A percentile compares a stretch with the other conserved stretches of the same genome.
phyloP scores from a whole-genome alignment of 2,888 invertebrate genomes.

The Axea sp. region DNA sequence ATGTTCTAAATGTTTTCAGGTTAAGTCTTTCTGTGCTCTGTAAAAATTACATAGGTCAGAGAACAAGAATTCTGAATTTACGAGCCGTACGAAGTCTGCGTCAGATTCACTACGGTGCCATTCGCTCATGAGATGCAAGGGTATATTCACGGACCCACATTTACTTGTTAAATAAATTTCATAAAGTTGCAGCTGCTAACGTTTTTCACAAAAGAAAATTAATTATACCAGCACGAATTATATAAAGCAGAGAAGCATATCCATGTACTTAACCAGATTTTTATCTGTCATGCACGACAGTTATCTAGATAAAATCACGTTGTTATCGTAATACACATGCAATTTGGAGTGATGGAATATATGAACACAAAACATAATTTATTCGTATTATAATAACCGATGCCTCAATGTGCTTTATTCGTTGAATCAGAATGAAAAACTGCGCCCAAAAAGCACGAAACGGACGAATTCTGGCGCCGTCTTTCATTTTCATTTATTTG shows the following conservation, averaged over 20 bases:
- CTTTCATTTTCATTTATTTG: too few relatives aligned
- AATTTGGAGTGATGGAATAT: slow-evolving; percentile 37
- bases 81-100: slow-evolving; percentile 46
- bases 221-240: slow-evolving; percentile 60
- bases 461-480: too few relatives aligned
- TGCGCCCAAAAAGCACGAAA: too few relatives aligned
- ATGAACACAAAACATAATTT: slow-evolving; percentile 38
- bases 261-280: slow-evolving; percentile 59
- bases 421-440: too few relatives aligned
- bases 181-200: slow-evolving; percentile 53
- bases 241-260: slow-evolving; percentile 56
- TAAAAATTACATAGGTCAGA: slow-evolving; percentile 54
- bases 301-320: slow-evolving; percentile 57
- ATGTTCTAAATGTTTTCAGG: slow-evolving; percentile 45
- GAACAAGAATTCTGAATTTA: slow-evolving; percentile 57
- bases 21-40: slow-evolving; percentile 43
- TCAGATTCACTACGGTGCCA: slow-evolving; percentile 55
- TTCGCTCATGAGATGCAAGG: slow-evolving; percentile 54
- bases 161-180: slow-evolving; percentile 58
- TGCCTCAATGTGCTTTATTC: too few relatives aligned
- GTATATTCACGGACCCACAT: slow-evolving; percentile 56
- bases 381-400: too few relatives aligned
- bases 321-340: slow-evolving; percentile 53
- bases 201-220: slow-evolving; percentile 61
- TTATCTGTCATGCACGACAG: slow-evolving; percentile 59